Conservation (phyloP, 2,888 invertebrate genomes). For the Girardia tigrina region DNA sequence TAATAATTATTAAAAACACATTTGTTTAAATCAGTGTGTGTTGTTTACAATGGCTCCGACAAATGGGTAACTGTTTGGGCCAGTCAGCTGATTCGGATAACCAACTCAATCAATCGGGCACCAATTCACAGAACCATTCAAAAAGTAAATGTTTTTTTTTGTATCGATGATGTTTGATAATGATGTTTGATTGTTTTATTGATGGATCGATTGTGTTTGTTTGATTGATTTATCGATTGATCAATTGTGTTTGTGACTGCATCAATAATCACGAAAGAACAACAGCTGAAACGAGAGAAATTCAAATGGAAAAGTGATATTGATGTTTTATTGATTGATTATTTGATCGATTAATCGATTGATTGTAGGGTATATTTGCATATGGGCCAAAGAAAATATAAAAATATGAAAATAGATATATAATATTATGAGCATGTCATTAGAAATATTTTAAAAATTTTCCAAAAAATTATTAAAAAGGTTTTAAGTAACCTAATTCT, state of each 20-base stretch:
- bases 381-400: no score
- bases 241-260: no score
- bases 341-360: no score
- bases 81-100: slow-evolving; percentile 20
- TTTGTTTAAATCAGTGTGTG: neutral
- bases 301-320: slow-evolving; percentile 95
- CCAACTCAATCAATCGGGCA: neutral
- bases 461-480: no score
- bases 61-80: slow-evolving; percentile 20
- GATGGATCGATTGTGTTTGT: no score
- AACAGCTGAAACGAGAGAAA: slow-evolving; percentile 79
- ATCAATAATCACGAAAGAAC: slow-evolving; percentile 47
- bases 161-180: neutral
- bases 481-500: no score
- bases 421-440: no score
- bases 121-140: neutral
- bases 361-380: no score
- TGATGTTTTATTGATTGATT: no score
- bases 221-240: neutral
- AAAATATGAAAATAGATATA: no score
- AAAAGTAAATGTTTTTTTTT: neutral
- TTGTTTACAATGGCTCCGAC: slow-evolving; percentile 1
- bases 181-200: neutral
- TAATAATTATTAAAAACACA: no score
- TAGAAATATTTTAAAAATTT: no score